Conservation (phyloP, 1,140 invertebrate species). For the Drosophila cardini region DNA sequence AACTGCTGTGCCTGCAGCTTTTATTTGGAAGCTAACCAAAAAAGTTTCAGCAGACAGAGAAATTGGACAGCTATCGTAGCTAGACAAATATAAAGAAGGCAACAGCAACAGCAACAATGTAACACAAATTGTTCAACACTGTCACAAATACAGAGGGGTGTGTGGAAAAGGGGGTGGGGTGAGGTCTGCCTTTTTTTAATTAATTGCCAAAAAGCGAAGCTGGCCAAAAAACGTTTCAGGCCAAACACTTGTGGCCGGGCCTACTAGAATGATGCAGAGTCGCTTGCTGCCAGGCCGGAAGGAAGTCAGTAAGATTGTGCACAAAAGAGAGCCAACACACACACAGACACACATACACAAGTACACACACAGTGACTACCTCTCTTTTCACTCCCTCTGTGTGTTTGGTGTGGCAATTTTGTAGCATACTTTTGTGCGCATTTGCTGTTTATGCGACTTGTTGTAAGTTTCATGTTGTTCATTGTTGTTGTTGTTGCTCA, state of each 20-base stretch:
- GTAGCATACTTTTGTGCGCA: slow-evolving; percentile 77
- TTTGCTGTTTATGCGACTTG: slow-evolving; percentile 74
- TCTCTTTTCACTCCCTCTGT: slow-evolving; percentile 3
- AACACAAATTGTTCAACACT: slow-evolving; percentile 74
- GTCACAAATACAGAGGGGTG: slow-evolving; percentile 11
- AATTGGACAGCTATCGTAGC: slow-evolving; percentile 64
- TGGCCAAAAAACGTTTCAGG: slow-evolving; percentile 57
- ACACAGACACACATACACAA: slow-evolving; percentile 23
- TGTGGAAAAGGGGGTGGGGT: background rate
- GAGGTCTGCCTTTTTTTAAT: slow-evolving; percentile 71
- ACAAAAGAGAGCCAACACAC: slow-evolving; percentile 50
- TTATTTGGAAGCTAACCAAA: slow-evolving; percentile 60
- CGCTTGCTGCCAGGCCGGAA: slow-evolving; percentile 58
- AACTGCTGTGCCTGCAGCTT: slow-evolving; percentile 75
- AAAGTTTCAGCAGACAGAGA: slow-evolving; percentile 61
- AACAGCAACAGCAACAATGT: slow-evolving; percentile 51
- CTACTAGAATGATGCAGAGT: background rate
- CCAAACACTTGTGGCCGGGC: slow-evolving; percentile 70
- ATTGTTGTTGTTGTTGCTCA: slow-evolving; percentile 21
- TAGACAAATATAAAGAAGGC: slow-evolving; percentile 73
- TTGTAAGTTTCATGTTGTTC: slow-evolving; percentile 65
- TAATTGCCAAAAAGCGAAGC: slow-evolving; percentile 77
- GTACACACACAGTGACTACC: background rate
- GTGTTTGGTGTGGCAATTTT: slow-evolving; percentile 41
- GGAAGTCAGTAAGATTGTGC: slow-evolving; percentile 78